Evolutionary conservation across 2,797 vertebrate genomes (phyloP).

Genomic region (Clangula hyemalis): DNA sequence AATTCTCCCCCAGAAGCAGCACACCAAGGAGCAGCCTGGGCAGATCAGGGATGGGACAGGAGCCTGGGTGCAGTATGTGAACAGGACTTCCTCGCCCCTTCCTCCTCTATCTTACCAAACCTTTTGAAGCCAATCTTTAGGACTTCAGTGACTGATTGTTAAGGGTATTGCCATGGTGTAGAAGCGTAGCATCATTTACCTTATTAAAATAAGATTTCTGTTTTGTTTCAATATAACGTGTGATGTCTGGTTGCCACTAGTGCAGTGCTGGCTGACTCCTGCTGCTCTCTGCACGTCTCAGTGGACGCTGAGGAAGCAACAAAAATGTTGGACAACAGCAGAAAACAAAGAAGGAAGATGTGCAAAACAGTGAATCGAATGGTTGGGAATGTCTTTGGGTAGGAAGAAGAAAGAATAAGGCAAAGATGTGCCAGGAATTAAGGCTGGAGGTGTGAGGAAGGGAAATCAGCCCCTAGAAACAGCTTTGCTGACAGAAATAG

Average conservation of each 20-base stretch:
- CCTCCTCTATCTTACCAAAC: neutral
- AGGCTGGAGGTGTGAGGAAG: neutral
- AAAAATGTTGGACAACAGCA: neutral
- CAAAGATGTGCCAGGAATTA: neutral
- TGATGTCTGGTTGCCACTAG: neutral
- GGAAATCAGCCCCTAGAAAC: neutral
- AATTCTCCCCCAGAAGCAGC: neutral
- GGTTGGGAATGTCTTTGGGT: neutral
- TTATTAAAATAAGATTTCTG: neutral
- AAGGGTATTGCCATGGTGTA: neutral
- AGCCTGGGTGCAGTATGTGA: neutral
- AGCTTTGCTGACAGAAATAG: neutral
- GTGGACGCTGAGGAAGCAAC: neutral
- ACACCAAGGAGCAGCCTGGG: accelerated
- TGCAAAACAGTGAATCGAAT: neutral
- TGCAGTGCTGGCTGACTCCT: neutral
- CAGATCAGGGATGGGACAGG: neutral
- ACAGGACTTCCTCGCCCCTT: neutral
- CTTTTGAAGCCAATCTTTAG: neutral
- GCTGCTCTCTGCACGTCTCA: accelerated
- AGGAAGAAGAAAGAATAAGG: neutral
- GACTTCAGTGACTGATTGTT: neutral
- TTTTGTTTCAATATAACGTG: neutral
- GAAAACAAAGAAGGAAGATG: neutral
- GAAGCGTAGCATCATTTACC: neutral